Percentiles rank a stretch among this genome's conserved stretches.
phyloP scores from a whole-genome alignment of 2,113 vertebrate species.

The Pan troglodytes region NHGRI_mPanTro3-v2.1_pri NC_072412.2:105569501-105570000 shows the following conservation, averaged over 20 bases:
- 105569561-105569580: not conserved
- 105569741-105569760: not conserved
- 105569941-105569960: constrained; percentile 10
- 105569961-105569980: not conserved
- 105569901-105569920: not conserved
- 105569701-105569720: not conserved
- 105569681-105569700: constrained; percentile 21
- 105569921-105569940: not conserved
- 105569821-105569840: not conserved
- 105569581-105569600: constrained; percentile 33
- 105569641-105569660: not conserved
- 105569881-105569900: constrained; percentile 30
- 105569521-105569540: not conserved
- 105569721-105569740: not conserved
- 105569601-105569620: not conserved
- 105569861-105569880: not conserved
- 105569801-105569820: not conserved
- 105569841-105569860: not conserved
- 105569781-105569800: not conserved
- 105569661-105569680: not conserved
- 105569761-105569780: not conserved
- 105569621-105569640: constrained; percentile 25
- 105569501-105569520: constrained; percentile 56
- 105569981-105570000: not conserved
- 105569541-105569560: constrained; percentile 27